A percentile compares a stretch with the other conserved stretches of the same genome.
phyloP scores from a whole-genome alignment of 2,888 invertebrate species.

The Platycheirus rosarum region DNA sequence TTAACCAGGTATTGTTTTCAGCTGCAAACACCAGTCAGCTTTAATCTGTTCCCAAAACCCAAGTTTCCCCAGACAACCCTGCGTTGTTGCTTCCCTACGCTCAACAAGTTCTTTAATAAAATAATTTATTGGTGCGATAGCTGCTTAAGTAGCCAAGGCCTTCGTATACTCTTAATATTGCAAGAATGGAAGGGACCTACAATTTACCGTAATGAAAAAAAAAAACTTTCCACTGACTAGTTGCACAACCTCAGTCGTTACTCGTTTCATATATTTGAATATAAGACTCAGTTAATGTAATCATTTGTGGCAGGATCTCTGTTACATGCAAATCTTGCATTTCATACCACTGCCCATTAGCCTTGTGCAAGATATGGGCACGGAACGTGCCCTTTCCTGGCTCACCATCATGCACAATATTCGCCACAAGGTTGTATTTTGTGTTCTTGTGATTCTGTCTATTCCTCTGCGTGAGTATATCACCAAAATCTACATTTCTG shows the following conservation, averaged over 20 bases:
- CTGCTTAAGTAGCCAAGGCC: no score
- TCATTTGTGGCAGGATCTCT: conserved; percentile 99
- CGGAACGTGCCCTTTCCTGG: conserved; percentile 97
- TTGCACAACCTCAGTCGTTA: conserved; percentile 73
- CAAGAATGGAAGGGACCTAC: no score
- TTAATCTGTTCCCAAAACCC: no score
- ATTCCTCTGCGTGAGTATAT: conserved; percentile 93
- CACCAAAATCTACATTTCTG: conserved; percentile 98
- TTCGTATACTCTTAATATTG: no score
- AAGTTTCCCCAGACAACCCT: no score
- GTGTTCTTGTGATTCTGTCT: conserved; percentile 91
- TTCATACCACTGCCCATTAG: conserved; percentile 93
- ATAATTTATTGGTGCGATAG: no score
- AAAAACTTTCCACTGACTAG: neutral
- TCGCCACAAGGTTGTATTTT: conserved; percentile 98
- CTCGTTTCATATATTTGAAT: conserved; percentile 91
- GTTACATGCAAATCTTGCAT: conserved; percentile 99
- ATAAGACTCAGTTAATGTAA: conserved; percentile 98
- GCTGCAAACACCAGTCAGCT: no score
- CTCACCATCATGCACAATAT: conserved; percentile 99
- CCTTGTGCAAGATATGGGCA: conserved; percentile 95
- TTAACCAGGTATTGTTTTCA: no score
- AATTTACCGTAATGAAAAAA: no score
- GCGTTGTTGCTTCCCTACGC: no score
- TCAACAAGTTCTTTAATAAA: no score